These are phyloP conservation scores for Drosophila virilis DNA, from an alignment of 1,140 invertebrate species.

Conservation along the genomic window DNA sequence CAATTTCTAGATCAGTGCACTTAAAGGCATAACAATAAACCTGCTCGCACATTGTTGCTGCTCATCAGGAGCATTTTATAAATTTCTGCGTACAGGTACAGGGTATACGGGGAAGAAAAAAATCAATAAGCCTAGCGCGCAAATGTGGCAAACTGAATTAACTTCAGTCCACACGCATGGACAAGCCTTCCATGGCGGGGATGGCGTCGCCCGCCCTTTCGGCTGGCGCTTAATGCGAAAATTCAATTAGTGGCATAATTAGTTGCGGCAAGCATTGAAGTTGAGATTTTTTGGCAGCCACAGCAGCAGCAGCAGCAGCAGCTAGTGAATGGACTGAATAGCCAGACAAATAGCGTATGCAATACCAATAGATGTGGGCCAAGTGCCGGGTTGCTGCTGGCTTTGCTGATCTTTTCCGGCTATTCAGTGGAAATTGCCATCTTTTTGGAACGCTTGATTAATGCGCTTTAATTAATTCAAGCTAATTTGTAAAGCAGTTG, in stretches of 20 bases:
- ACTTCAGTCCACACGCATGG: constrained; percentile 50
- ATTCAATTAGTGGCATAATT: constrained; percentile 83
- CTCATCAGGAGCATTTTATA: no score
- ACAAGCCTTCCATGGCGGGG: not conserved
- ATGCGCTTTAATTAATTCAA: constrained; percentile 77
- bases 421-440: constrained; percentile 53
- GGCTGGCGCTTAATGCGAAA: constrained; percentile 74
- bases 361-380: constrained; percentile 25
- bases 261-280: constrained; percentile 82
- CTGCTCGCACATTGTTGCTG: no score
- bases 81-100: not conserved
- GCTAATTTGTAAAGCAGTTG: constrained; percentile 63
- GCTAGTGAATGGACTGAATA: constrained; percentile 54
- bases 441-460: constrained; percentile 64
- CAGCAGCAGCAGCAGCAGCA: constrained; percentile 27
- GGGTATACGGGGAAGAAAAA: constrained; percentile 42
- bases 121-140: constrained; percentile 63
- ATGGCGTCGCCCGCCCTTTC: constrained; percentile 17
- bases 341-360: constrained; percentile 37
- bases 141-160: constrained; percentile 64
- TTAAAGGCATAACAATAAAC: no score
- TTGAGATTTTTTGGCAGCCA: constrained; percentile 71
- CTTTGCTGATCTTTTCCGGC: constrained; percentile 68
- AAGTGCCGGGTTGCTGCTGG: constrained; percentile 6
- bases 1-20: no score